Base-by-base conservation (phyloP, 2,888 invertebrate genomes). In the Xanthorhoe spadicearia region DNA sequence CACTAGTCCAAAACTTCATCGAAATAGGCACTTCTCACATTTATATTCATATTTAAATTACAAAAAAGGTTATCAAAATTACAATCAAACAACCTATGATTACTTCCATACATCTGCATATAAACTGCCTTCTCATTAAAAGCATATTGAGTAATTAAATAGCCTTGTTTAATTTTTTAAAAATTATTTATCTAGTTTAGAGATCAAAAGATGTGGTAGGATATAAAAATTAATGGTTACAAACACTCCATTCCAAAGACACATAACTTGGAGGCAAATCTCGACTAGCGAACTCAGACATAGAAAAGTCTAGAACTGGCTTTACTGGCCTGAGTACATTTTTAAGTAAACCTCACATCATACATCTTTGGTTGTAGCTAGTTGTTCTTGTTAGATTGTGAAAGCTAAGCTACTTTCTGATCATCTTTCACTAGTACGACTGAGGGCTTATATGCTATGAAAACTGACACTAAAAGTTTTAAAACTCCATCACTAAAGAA, bases 151-250 rank as follows among this genome's bases (percentile, higher is more conserved):
- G 64, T 73, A 69, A 70, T 73, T 71, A 75, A 69, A 72, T 66
- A 64, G 70, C 35, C 56, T 70, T 38, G 76, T 66, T 75, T 72
- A 73, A 75, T 77, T 74, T 75, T 76, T 72, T 75, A 71, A 72
- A 73, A 67, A 77, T 75, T 76, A 69, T 57, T 69, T 76, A 77
- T 74, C 75, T 76, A 73, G 66, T 78, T 83, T 56, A 55, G 56
- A 65, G 61, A 87, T 85, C 87, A 88, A 85, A 32, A 82, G 83
- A 84, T 80, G 83, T 82, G 82, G 80, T 76, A 66, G 77, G 69
- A 68, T 77, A 86, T 90, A 88, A 90, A 90, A 89, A 86, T 82
- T 87, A 88, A 89, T 88, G 85, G 81, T 76, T 80, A 84, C 86
- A 85, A 87, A 89, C 88, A 88, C 85, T 85, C 83, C 82, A 88